A percentile compares a stretch with the other conserved stretches of the same genome.
Evolutionary conservation across 2,888 invertebrate species (phyloP).

Genomic region (Chalcosyrphus nemorum): DNA sequence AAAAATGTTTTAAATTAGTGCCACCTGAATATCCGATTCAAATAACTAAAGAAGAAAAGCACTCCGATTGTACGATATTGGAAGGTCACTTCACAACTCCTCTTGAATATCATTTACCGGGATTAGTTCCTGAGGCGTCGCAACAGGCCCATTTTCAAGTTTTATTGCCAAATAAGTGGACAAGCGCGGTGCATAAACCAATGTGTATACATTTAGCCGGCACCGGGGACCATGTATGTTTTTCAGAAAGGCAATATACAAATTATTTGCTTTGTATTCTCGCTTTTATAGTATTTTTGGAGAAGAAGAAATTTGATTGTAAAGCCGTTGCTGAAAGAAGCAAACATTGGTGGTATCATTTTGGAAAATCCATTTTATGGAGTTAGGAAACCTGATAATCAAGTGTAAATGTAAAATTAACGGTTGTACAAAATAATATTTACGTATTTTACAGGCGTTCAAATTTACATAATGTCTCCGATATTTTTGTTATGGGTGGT

Average conservation of each 20-base stretch:
- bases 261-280: not conserved
- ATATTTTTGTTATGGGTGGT: slow-evolving; percentile 99
- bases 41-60: slow-evolving; percentile 91
- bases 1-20: slow-evolving; percentile 91
- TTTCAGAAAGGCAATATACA: not conserved
- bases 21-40: slow-evolving; percentile 92
- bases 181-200: slow-evolving; percentile 87
- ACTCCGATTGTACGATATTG: slow-evolving; percentile 88
- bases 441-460: slow-evolving; percentile 87
- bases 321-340: slow-evolving; percentile 93
- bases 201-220: slow-evolving; percentile 97
- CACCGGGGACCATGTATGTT: slow-evolving; percentile 96
- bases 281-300: slow-evolving; percentile 90
- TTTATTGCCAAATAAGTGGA: slow-evolving; percentile 92
- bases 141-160: slow-evolving; percentile 93
- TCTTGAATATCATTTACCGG: slow-evolving; percentile 90
- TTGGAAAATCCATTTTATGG: slow-evolving; percentile 99
- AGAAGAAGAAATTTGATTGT: slow-evolving; percentile 94
- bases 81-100: slow-evolving; percentile 96
- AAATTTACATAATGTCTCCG: slow-evolving; percentile 96
- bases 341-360: slow-evolving; percentile 95
- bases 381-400: slow-evolving; percentile 92
- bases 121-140: slow-evolving; percentile 92
- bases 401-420: slow-evolving; percentile 85
- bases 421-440: not conserved